phyloP scores from a whole-genome alignment of 2,888 invertebrate species.

The Sylvicola cinctus region DNA sequence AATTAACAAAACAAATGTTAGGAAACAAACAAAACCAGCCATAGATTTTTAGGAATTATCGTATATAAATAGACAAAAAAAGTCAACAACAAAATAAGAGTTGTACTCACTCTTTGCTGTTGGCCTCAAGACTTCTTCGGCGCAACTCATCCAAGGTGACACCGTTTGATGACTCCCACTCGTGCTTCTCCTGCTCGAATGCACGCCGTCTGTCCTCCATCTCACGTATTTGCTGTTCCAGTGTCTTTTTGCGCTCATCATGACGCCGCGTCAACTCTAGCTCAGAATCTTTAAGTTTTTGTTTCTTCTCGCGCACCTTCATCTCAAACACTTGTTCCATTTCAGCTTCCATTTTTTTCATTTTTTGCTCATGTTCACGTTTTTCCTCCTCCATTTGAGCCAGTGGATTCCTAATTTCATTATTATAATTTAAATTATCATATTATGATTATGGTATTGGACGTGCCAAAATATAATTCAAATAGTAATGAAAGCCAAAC shows the following conservation, averaged over 20 bases:
- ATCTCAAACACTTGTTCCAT: conserved; percentile 99
- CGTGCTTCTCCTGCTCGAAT: conserved; percentile 64
- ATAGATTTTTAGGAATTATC: neutral
- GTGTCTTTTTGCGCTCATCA: conserved; percentile 52
- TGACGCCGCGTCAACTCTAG: conserved; percentile 79
- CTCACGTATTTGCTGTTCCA: conserved; percentile 81
- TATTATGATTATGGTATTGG: neutral
- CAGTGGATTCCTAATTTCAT: conserved; percentile 67
- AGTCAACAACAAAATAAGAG: neutral
- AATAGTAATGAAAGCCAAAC: too few relatives aligned
- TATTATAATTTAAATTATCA: neutral
- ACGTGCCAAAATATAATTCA: neutral
- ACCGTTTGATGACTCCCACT: conserved; percentile 82
- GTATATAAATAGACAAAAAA: neutral
- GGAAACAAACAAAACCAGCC: neutral
- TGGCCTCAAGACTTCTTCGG: conserved; percentile 70
- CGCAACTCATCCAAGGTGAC: conserved; percentile 77
- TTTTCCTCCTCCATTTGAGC: conserved; percentile 98
- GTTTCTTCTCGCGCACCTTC: conserved; percentile 92
- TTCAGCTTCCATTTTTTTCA: conserved; percentile 97
- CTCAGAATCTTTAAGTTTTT: conserved; percentile 90
- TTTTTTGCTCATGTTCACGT: conserved; percentile 83
- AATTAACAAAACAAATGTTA: neutral
- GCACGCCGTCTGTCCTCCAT: conserved; percentile 72
- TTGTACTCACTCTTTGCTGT: conserved; percentile 61